Evolutionary conservation across 2,113 vertebrate species (phyloP), one percentile per base, ranked within the genome.

Genomic region (Addax nasomaculatus): DNA sequence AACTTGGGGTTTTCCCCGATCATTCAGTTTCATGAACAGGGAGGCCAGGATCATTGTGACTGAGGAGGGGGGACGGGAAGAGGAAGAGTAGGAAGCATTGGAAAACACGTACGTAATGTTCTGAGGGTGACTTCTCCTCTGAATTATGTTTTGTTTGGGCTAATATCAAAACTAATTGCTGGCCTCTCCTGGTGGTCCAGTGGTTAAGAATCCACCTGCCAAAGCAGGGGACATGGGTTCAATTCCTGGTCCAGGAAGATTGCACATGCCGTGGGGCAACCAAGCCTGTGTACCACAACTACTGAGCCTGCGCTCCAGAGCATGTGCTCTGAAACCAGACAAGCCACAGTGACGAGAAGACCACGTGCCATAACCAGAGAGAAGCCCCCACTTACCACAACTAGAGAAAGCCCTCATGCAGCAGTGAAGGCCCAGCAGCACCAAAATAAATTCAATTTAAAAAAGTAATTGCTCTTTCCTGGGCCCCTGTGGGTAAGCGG

Each of bases 81-180:
- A 86, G 51, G 13, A 62, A 11, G 25, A 60, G 43, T 14, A n/a
- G 7, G 7, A 91, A 39, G 11, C 30, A 39, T 60, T 25, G 30
- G 29, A 73, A 30, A 76, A 33, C 6, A 47, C 6, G 43, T 29
- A 47, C 1, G 8, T n/a, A 53, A 29, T 53, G 23, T 88, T 86
- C 85, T 58, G 30, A 51, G 89, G 62, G 14, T 79, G 49, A 25
- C 5, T 88, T 81, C 49, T 25, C 14, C 87, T 80, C 43, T 33
- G 29, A 80, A 49, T 33, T 51, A 33, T 51, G 78, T 49, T 80
- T 95, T 87, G 1, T 55, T 90, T 86, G 25, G 60, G 27, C 76
- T 96, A 81, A 53, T 85, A 45, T 23, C 25, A 88, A 94, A 96
- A 93, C 88, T 62, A 85, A 70, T 4, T 60, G 4, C 16, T 81